Conservation (phyloP, 1,140 invertebrate genomes). For the Drosophila novamexicana region DNA sequence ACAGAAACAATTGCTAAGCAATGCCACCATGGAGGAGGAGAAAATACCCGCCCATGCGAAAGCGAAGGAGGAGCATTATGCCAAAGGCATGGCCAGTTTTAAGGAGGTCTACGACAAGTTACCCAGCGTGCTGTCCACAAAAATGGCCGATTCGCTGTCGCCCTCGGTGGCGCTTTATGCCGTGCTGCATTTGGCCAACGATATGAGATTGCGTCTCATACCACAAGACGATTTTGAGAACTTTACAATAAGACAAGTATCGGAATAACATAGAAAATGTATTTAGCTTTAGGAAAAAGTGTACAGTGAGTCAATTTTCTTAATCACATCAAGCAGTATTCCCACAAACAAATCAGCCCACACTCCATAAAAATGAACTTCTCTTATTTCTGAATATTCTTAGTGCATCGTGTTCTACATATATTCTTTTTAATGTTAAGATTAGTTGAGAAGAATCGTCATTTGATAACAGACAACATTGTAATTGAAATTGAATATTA, state of each 20-base stretch:
- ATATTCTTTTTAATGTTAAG: not conserved
- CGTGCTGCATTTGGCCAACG: slow-evolving; percentile 91
- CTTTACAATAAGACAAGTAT: slow-evolving; percentile 77
- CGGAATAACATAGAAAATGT: slow-evolving; percentile 24
- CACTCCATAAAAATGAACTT: not conserved
- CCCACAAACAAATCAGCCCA: slow-evolving; percentile 4
- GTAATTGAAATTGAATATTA: too few relatives aligned
- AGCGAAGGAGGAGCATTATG: slow-evolving; percentile 56
- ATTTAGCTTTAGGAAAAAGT: not conserved
- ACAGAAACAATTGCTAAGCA: slow-evolving; percentile 63
- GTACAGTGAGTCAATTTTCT: slow-evolving; percentile 7
- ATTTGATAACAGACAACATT: not conserved
- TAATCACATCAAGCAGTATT: slow-evolving; percentile 49
- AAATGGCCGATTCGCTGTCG: slow-evolving; percentile 88
- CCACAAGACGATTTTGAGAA: slow-evolving; percentile 68
- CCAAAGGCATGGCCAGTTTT: slow-evolving; percentile 73
- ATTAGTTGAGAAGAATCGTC: not conserved
- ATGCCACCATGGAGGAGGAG: slow-evolving; percentile 23
- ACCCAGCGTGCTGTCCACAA: slow-evolving; percentile 86
- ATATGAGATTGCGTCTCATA: slow-evolving; percentile 85
- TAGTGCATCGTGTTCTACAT: too few relatives aligned
- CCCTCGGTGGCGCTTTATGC: slow-evolving; percentile 90
- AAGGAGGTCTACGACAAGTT: slow-evolving; percentile 86
- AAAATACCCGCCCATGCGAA: slow-evolving; percentile 54
- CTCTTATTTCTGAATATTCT: too few relatives aligned